A percentile compares a stretch with the other conserved stretches of the same genome.
phyloP scores from a whole-genome alignment of 2,113 vertebrate genomes.

The Diglossa brunneiventris region DNA sequence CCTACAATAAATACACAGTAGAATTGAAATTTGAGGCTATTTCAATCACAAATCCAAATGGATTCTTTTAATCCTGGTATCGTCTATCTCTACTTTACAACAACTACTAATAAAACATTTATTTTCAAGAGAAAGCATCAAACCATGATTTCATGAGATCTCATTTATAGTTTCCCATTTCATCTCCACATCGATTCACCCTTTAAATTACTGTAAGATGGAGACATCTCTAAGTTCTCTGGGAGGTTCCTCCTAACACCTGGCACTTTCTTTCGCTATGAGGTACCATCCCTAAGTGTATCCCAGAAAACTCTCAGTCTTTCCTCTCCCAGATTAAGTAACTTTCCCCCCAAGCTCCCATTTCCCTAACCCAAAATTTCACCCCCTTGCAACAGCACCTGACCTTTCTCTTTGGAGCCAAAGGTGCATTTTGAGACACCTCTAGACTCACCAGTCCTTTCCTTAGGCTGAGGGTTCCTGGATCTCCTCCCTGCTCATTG shows the following conservation, averaged over 20 bases:
- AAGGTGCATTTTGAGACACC: background rate
- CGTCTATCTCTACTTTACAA: background rate
- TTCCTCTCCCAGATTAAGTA: background rate
- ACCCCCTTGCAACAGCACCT: background rate
- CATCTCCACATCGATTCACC: background rate
- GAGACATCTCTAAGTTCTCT: background rate
- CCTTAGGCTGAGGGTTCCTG: background rate
- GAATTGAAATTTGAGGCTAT: background rate
- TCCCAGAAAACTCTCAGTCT: background rate
- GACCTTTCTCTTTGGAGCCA: background rate
- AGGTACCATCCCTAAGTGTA: accelerated
- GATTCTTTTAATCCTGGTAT: background rate
- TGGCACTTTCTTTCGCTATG: background rate
- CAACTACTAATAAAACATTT: background rate
- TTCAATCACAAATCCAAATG: background rate
- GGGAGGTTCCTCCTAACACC: background rate
- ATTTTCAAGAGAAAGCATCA: background rate
- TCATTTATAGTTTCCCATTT: background rate
- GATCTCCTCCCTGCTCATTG: background rate
- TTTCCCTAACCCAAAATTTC: background rate
- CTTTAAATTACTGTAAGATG: background rate
- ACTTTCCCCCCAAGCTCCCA: background rate
- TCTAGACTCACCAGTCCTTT: background rate
- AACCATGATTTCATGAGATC: background rate
- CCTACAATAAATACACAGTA: background rate